Percentiles rank a stretch among this genome's conserved stretches.
phyloP scores from a whole-genome alignment of 2,888 invertebrate species.

The Noctua janthe region DNA sequence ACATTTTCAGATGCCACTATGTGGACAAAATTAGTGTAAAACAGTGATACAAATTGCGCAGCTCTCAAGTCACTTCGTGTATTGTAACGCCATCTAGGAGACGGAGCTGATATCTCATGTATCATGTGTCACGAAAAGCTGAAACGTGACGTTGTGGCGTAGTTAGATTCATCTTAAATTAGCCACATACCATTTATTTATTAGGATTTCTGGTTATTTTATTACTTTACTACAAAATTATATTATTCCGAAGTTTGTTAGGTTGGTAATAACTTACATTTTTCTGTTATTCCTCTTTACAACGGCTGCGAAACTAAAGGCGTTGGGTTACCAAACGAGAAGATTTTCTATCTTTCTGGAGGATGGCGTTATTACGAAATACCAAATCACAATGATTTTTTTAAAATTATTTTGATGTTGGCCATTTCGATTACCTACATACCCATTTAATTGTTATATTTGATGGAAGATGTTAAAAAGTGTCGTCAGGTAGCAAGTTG shows the following conservation, averaged over 20 bases:
- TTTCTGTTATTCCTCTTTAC: not conserved
- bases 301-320: not conserved
- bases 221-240: not conserved
- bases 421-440: not conserved
- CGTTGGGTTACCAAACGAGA: not conserved
- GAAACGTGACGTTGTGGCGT: not conserved
- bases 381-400: not conserved
- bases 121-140: not conserved
- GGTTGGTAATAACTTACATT: not conserved
- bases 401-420: not conserved
- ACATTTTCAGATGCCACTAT: not conserved
- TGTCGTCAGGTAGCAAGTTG: no score
- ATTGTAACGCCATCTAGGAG: slow-evolving; percentile 40
- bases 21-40: not conserved
- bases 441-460: not conserved
- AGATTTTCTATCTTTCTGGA: not conserved
- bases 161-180: not conserved
- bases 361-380: slow-evolving; percentile 6
- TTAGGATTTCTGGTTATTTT: not conserved
- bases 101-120: not conserved
- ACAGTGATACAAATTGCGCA: not conserved
- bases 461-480: not conserved
- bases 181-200: no score
- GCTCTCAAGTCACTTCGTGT: not conserved
- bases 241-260: no score